Conservation (phyloP, 2,797 vertebrate species). For the Echiichthys vipera region DNA sequence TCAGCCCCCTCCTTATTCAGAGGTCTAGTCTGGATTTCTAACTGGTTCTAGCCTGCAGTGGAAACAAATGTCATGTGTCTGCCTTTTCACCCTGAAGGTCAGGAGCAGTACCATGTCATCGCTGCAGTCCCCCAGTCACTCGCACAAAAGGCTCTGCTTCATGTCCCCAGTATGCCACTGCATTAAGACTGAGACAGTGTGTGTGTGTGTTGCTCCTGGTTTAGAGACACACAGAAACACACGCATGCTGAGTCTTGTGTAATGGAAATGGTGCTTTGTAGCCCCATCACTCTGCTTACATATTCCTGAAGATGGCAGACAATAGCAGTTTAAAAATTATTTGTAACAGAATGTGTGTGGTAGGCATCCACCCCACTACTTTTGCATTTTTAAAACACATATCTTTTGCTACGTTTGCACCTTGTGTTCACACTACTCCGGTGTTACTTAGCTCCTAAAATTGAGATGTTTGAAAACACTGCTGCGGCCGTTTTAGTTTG, state of each 20-base stretch:
- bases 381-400: no score
- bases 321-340: no score
- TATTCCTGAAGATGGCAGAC: background rate
- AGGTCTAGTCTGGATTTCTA: slow-evolving; percentile 49
- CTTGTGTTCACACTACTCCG: no score
- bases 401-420: no score
- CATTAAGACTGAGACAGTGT: slow-evolving; percentile 34
- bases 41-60: slow-evolving; percentile 37
- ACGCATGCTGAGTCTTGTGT: background rate
- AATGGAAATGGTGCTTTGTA: background rate
- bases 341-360: no score
- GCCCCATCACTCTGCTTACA: background rate
- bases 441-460: no score
- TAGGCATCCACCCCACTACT: no score
- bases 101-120: slow-evolving; percentile 62
- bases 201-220: slow-evolving; percentile 2
- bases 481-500: no score
- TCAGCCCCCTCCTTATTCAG: background rate
- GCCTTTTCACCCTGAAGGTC: slow-evolving; percentile 66
- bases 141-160: slow-evolving; percentile 61
- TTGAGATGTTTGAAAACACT: no score
- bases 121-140: slow-evolving; percentile 39
- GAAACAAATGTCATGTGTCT: slow-evolving; percentile 48
- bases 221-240: background rate
- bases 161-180: slow-evolving; percentile 41